A percentile compares a stretch with the other conserved stretches of the same genome.
phyloP scores from a whole-genome alignment of 2,888 invertebrate species.

The Perithous albicinctus region DNA sequence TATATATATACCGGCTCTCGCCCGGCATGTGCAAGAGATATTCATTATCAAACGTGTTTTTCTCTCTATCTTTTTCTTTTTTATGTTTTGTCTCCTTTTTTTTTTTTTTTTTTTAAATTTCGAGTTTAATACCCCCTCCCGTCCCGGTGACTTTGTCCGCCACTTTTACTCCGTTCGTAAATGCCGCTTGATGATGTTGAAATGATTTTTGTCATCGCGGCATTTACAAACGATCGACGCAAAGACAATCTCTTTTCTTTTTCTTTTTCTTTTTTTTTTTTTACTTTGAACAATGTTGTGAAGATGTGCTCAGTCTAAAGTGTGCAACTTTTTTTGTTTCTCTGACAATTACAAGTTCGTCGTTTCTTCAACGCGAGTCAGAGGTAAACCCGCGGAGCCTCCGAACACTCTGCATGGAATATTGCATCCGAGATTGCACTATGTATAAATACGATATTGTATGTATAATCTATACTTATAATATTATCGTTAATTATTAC shows the following conservation, averaged over 20 bases:
- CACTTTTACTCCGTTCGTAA: constrained; percentile 9
- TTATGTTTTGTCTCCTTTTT: constrained; percentile 2
- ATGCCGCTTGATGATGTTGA: constrained; percentile 12
- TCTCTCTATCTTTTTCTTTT: background rate
- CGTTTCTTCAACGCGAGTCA: constrained; percentile 21
- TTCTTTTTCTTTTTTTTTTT: too few species aligned
- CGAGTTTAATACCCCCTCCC: constrained; percentile 36
- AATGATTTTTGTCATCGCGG: constrained; percentile 37
- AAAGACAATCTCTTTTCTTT: too few species aligned
- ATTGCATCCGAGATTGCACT: constrained; percentile 77
- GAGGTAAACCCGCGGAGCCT: constrained; percentile 36
- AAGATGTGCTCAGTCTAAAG: constrained; percentile 72
- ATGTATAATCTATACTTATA: constrained; percentile 71
- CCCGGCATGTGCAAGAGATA: constrained; percentile 44
- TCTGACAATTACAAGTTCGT: constrained; percentile 1
- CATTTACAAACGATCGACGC: constrained; percentile 70
- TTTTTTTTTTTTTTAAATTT: constrained; percentile 17
- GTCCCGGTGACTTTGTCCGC: constrained; percentile 44
- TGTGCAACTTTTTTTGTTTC: constrained; percentile 30
- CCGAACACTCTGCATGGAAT: constrained; percentile 74
- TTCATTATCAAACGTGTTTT: constrained; percentile 56
- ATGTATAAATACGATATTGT: constrained; percentile 77
- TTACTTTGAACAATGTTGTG: constrained; percentile 66
- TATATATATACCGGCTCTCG: constrained; percentile 20
- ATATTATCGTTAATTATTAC: constrained; percentile 64